These are phyloP conservation scores for Dryococelus australis DNA, from an alignment of 2,888 invertebrate genomes.

Conservation along the genomic window DNA sequence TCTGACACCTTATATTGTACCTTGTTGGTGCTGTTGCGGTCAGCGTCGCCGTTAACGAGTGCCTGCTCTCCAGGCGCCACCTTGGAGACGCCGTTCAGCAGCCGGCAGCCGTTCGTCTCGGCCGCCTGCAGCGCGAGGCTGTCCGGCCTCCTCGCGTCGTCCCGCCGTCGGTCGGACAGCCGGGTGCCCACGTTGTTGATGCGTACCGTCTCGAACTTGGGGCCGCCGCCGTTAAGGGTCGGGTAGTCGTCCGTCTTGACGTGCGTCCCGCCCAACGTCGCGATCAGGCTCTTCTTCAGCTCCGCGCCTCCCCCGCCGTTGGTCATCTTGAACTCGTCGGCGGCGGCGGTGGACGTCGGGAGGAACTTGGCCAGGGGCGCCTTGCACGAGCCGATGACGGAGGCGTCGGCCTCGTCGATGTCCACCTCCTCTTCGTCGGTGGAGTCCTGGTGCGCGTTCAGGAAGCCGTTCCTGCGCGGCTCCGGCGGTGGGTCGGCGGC, in stretches of 20 bases:
- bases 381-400: background rate
- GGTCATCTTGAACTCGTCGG: constrained; percentile 21
- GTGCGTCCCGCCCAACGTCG: constrained; percentile 11
- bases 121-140: background rate
- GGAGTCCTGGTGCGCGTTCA: constrained; percentile 27
- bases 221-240: constrained; percentile 20
- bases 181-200: constrained; percentile 25
- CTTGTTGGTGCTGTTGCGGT: too few relatives aligned
- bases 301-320: background rate
- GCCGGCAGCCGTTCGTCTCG: background rate
- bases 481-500: background rate
- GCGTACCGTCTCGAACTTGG: constrained; percentile 11
- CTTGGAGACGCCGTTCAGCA: background rate
- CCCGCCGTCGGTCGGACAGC: constrained; percentile 5
- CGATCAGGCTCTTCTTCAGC: constrained; percentile 21
- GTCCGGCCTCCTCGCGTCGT: background rate
- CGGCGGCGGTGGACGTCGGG: background rate
- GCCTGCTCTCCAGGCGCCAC: too few relatives aligned
- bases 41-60: too few relatives aligned
- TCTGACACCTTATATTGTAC: too few relatives aligned
- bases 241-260: background rate
- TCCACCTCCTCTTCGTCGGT: constrained; percentile 24
- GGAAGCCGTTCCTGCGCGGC: constrained; percentile 24
- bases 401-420: constrained; percentile 21
- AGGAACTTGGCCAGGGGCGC: background rate